Evolutionary conservation across 2,113 vertebrate species (phyloP), one percentile per base, ranked within the genome.

Genomic region (Maylandia zebra): DNA sequence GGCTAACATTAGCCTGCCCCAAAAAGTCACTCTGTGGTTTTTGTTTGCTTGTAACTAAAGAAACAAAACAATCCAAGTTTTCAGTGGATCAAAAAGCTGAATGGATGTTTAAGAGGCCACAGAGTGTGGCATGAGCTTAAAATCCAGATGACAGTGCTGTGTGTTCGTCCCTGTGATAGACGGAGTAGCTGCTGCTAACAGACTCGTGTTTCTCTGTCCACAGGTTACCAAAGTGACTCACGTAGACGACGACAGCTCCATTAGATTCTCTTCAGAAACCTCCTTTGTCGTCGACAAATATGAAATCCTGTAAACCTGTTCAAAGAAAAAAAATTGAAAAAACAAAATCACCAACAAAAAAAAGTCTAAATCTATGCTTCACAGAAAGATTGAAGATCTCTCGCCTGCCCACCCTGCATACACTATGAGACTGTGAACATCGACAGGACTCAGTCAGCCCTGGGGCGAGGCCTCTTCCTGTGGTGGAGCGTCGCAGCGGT

Each of bases 281-380:
- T 98, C 98, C 91, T 98, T 99, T 89, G 92, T 99, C 79, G 98
- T 99, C 83, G 98, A 99, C 96, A 99, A 99, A 95, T 99, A 99
- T 1, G 98, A 99, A 93, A 99, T 99, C 94, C 97, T 99, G 97
- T 99, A 98, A 96, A 95, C 34, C 48, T 7, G 43, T 85, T 66
- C 7, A 71, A 84, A 82, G 71, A 80, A 87, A 91, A 64, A 66
- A 91, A 91, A 86, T 71, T 4, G 14, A 79, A 90, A 90, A 76
- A 85, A 83, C 89, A 88, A 95, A 94, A 93, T 91, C 83, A 87
- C 87, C 92, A 83, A 89, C 83, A 87, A 64, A 86, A 84, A 74
- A 76, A 76, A 76, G 89, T 92, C 88, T 78, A 92, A 90, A 91
- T 92, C 91, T 90, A 90, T 88, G 86, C 91, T 90, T 64, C 88